Evolutionary conservation across 2,888 invertebrate species (phyloP).

Genomic region (Steinernema scapterisci): DNA sequence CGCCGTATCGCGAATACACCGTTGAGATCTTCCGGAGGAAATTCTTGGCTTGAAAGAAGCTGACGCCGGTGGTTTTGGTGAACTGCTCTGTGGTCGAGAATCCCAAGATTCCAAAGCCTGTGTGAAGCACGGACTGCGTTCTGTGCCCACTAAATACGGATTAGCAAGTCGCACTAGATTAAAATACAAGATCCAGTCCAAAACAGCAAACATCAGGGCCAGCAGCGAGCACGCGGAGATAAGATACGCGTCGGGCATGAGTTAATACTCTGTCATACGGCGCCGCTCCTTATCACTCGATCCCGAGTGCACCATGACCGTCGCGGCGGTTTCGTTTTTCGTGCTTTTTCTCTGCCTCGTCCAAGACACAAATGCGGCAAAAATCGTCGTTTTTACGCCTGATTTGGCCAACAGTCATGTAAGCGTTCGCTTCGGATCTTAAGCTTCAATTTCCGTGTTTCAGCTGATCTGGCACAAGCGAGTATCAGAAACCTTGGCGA

Average conservation of each 20-base stretch:
- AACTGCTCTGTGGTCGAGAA: too few species aligned
- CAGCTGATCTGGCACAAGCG: slow-evolving; percentile 17
- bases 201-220: not conserved
- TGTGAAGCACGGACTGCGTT: too few species aligned
- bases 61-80: too few species aligned
- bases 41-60: too few species aligned
- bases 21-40: too few species aligned
- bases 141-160: too few species aligned
- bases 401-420: slow-evolving; percentile 23
- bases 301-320: not conserved
- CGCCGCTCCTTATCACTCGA: not conserved
- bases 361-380: not conserved
- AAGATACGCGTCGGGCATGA: too few species aligned
- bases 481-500: slow-evolving; percentile 12
- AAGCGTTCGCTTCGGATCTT: not conserved
- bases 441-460: not conserved
- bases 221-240: not conserved
- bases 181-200: too few species aligned
- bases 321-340: not conserved
- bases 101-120: too few species aligned
- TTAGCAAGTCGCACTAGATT: too few species aligned
- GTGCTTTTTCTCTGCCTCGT: not conserved
- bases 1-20: too few species aligned
- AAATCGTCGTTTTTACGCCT: slow-evolving; percentile 27
- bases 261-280: too few species aligned